Conservation (phyloP, 2,797 vertebrate genomes). For the Chrysocyon brachyurus region DNA sequence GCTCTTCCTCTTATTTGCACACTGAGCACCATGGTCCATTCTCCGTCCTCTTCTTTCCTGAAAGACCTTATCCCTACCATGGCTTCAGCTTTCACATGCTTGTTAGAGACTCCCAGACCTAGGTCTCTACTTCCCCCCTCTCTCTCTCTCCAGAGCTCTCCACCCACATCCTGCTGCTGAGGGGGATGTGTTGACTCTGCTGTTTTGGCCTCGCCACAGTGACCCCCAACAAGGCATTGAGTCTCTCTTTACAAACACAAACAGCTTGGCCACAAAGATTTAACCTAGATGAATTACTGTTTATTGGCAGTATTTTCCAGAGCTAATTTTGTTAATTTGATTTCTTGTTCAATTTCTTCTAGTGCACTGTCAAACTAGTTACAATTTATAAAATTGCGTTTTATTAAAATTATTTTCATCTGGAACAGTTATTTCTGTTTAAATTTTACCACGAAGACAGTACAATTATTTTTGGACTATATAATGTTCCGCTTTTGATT, state of each 20-base stretch:
- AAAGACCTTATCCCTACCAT: neutral
- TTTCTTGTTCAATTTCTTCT: neutral
- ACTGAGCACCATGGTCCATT: neutral
- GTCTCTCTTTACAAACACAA: neutral
- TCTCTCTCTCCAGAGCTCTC: neutral
- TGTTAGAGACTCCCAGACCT: neutral
- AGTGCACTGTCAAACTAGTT: neutral
- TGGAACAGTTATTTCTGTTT: slow-evolving; percentile 43
- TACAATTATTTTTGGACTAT: neutral
- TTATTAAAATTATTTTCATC: slow-evolving; percentile 66
- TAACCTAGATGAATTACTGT: slow-evolving; percentile 19
- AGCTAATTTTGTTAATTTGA: slow-evolving; percentile 2
- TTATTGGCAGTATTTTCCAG: slow-evolving; percentile 28
- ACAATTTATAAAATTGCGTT: neutral
- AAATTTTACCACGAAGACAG: slow-evolving; percentile 29
- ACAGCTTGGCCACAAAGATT: slow-evolving; percentile 26
- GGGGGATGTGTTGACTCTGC: neutral
- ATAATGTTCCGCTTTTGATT: neutral
- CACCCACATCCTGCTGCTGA: neutral
- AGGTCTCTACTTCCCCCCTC: neutral
- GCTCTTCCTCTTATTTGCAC: neutral
- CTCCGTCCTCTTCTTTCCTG: neutral
- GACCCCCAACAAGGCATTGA: neutral
- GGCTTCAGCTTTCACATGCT: neutral
- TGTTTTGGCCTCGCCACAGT: neutral